Evolutionary conservation across 2,888 invertebrate species (phyloP).

Genomic region (Apotomis turbidana): DNA sequence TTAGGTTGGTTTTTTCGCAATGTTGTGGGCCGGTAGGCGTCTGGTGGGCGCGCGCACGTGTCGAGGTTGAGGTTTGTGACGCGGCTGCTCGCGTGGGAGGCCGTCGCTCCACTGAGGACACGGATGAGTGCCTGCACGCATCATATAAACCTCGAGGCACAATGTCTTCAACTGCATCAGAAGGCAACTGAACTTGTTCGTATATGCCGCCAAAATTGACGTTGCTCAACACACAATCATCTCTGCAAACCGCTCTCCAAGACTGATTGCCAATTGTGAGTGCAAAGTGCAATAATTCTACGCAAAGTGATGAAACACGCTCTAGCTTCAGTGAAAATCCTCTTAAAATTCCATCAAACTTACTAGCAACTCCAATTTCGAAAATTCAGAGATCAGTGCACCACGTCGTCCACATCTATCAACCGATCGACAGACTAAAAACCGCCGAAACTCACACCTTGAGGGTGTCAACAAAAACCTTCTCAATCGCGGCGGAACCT

Average conservation of each 20-base stretch:
- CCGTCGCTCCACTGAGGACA: constrained; percentile 63
- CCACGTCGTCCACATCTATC: constrained; percentile 17
- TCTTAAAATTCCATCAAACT: too few species aligned
- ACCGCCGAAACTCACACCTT: constrained; percentile 13
- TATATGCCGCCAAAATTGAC: neutral
- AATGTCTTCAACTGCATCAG: neutral
- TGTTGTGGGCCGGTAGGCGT: constrained; percentile 76
- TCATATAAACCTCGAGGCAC: constrained; percentile 37
- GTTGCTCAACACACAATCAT: neutral
- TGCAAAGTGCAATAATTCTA: constrained; percentile 33
- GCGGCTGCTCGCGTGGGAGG: constrained; percentile 75
- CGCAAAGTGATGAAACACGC: neutral
- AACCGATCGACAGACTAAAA: constrained; percentile 23
- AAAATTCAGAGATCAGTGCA: constrained; percentile 1
- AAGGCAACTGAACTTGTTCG: neutral
- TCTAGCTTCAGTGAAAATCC: neutral
- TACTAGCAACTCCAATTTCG: neutral
- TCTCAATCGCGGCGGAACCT: constrained; percentile 40
- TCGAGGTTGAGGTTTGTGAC: constrained; percentile 65
- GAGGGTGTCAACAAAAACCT: constrained; percentile 16
- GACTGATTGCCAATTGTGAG: constrained; percentile 6
- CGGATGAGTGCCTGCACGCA: constrained; percentile 49
- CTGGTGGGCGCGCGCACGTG: constrained; percentile 81
- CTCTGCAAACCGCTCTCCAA: neutral
- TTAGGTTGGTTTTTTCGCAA: constrained; percentile 79